Base-by-base conservation (phyloP, 2,888 invertebrate species). In the Leucoma salicis region DNA sequence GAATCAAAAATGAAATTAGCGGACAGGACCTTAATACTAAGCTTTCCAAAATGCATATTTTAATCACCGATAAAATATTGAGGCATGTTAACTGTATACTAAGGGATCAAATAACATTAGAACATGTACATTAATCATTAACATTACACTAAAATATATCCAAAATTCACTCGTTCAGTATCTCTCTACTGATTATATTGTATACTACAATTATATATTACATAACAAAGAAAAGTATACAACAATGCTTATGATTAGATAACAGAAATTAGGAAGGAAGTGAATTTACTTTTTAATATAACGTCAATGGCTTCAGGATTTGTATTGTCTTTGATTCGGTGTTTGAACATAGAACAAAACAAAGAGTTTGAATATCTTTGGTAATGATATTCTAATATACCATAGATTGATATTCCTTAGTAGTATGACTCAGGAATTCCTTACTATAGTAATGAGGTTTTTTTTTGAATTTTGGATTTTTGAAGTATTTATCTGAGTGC, bases 261-360 rank as follows among this genome's bases (percentile, higher is more conserved):
- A 27, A 12, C 39, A 45, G 42, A 50, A 57, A 59, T 57, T 51
- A 57, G 36, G 28, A 45, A 41, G 52, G 60, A 59, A 57, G 57
- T 28, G 33, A 32, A 40, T 13, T 28, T 46, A 24, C 5, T 14
- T 31, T 44, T 47, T 36, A 32, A 47, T 47, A 39, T 33, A 16
- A 5, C 28, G 16, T 14, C 33, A 42, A 44, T 42, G 41, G 35
- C 35, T 47, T 34, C 15, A 27, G 32, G 21, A 12, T 11, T 11
- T 4, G 29, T 45, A 59, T 59, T 58, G 56, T 58, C 39, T 34
- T 25, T 39, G 53, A 42, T 16, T 12, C 50, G 48, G 40, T 56
- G 6, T 29, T 34, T 59, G 42, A 35, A 18, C 37, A 58, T 16
- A 7, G 39, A 24, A 31, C 28, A 31, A 35, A 44, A 28, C 39